phyloP scores from a whole-genome alignment of 2,888 invertebrate genomes.

The Ptychoptera contaminata region DNA sequence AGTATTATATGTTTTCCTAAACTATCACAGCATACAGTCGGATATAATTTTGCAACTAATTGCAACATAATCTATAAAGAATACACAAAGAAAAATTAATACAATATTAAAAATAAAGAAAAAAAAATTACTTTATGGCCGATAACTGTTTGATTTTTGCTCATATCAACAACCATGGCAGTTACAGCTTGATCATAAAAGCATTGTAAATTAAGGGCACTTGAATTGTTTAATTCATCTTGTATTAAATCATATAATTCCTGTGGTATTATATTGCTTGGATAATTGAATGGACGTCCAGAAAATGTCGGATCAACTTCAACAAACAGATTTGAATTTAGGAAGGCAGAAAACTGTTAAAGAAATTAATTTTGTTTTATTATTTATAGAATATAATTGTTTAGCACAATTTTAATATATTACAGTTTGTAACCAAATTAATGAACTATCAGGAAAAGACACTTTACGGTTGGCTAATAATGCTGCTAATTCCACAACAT shows the following conservation, averaged over 20 bases:
- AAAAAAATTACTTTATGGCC: constrained; percentile 39
- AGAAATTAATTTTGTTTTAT: neutral
- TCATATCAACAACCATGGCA: constrained; percentile 55
- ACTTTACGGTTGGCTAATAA: constrained; percentile 40
- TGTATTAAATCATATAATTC: constrained; percentile 15
- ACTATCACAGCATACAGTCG: constrained; percentile 43
- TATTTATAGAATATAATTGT: constrained; percentile 23
- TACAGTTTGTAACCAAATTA: constrained; percentile 55
- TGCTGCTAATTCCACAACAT: constrained; percentile 37
- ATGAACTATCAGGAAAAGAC: constrained; percentile 53
- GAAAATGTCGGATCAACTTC: constrained; percentile 23
- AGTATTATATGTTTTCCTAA: constrained; percentile 45
- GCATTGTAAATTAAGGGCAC: constrained; percentile 40
- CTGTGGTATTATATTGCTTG: constrained; percentile 19
- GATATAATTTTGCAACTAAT: constrained; percentile 47
- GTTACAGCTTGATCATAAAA: constrained; percentile 57
- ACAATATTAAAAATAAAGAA: too few relatives aligned
- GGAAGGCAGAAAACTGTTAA: constrained; percentile 19
- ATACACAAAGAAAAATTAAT: too few relatives aligned
- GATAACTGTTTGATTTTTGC: constrained; percentile 37
- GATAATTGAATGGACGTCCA: constrained; percentile 22
- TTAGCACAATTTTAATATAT: constrained; percentile 45
- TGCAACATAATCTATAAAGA: constrained; percentile 41
- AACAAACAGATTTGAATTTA: constrained; percentile 20
- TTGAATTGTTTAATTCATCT: constrained; percentile 6